These are phyloP conservation scores for Scolopax rusticola DNA, from an alignment of 2,797 vertebrate species.

Conservation along the genomic window DNA sequence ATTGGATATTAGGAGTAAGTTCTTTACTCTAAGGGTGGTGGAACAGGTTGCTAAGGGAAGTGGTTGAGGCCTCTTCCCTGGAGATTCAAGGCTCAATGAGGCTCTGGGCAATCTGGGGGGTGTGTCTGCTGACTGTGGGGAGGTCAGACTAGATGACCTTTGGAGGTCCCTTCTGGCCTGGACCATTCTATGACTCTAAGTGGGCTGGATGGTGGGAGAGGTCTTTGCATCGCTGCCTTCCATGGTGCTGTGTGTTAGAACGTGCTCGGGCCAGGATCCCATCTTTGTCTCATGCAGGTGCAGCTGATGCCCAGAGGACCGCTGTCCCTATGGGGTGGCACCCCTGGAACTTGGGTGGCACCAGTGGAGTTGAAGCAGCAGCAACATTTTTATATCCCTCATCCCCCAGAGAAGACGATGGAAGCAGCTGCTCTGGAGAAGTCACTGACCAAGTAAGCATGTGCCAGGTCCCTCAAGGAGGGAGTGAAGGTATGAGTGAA, in stretches of 20 bases:
- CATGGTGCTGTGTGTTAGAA: neutral
- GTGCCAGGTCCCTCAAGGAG: neutral
- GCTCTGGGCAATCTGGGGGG: too few species aligned
- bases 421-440: neutral
- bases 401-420: neutral
- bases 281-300: neutral
- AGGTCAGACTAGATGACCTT: too few species aligned
- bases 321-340: neutral
- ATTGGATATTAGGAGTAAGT: too few species aligned
- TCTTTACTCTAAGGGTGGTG: too few species aligned
- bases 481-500: neutral
- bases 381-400: neutral
- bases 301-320: neutral
- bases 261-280: neutral
- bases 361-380: neutral
- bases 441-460: neutral
- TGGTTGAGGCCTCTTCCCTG: too few species aligned
- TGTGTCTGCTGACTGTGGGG: too few species aligned
- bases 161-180: too few species aligned
- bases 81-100: too few species aligned
- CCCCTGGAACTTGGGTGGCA: neutral
- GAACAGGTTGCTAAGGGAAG: too few species aligned
- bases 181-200: too few species aligned
- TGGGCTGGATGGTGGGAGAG: neutral
- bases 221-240: neutral